These are phyloP conservation scores for Corythaeola cristata DNA, from an alignment of 2,113 vertebrate species.

Conservation along the genomic window DNA sequence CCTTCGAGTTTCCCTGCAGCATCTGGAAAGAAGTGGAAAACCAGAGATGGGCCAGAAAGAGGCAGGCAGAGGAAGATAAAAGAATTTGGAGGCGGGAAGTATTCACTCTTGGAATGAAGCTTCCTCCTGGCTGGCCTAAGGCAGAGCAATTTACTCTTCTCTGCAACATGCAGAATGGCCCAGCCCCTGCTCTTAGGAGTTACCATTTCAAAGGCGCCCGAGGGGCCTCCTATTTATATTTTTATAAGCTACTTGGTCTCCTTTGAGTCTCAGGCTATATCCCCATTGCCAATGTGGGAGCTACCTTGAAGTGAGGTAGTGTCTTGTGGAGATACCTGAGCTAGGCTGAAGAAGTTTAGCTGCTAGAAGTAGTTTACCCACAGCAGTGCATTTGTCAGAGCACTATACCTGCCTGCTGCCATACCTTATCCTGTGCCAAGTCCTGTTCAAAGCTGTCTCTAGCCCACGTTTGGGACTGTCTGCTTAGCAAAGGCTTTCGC, in stretches of 20 bases:
- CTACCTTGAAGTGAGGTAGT: neutral
- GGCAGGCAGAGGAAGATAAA: constrained; percentile 44
- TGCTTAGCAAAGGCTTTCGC: neutral
- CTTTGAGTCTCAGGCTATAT: neutral
- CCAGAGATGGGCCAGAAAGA: constrained; percentile 11
- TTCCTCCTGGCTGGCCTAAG: constrained; percentile 43
- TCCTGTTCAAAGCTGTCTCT: neutral
- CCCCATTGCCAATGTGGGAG: neutral
- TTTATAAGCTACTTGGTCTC: neutral
- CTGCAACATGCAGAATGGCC: neutral
- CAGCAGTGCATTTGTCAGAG: neutral
- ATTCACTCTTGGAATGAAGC: neutral
- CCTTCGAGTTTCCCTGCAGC: neutral
- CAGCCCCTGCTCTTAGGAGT: neutral
- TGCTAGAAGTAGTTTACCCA: neutral
- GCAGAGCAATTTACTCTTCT: constrained; percentile 32
- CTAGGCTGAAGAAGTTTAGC: neutral
- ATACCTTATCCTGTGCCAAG: neutral
- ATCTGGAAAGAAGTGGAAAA: constrained; percentile 47
- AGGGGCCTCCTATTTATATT: neutral
- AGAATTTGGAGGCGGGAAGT: constrained; percentile 11
- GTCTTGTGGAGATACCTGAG: neutral
- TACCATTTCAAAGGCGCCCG: constrained; percentile 20
- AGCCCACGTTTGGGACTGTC: fast-evolving
- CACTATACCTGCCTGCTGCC: neutral